Conservation (phyloP, 2,797 vertebrate species). For the Simalia tracyae region DNA sequence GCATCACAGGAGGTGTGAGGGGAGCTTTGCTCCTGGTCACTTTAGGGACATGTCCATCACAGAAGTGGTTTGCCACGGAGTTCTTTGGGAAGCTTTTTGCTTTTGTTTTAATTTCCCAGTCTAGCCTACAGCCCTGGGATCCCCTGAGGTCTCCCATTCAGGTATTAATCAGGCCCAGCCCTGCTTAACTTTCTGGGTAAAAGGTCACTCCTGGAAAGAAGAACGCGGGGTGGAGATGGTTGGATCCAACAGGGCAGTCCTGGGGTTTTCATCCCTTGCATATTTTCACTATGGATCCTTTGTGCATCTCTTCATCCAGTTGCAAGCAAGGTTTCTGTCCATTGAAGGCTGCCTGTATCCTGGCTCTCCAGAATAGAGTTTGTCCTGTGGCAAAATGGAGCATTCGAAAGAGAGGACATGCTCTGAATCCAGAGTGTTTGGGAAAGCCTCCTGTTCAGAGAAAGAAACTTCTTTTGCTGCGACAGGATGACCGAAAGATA, state of each 20-base stretch:
- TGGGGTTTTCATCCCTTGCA: neutral
- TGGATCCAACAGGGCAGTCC: too few relatives aligned
- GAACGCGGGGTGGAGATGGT: neutral
- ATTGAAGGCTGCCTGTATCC: neutral
- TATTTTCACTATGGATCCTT: neutral
- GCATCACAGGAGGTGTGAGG: slow-evolving; percentile 39
- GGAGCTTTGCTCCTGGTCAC: slow-evolving; percentile 52
- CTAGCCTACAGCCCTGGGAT: neutral
- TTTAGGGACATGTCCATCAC: too few relatives aligned
- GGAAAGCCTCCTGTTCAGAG: neutral
- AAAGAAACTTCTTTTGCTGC: neutral
- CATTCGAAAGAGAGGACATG: neutral
- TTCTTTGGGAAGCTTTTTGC: neutral
- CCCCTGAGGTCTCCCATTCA: neutral
- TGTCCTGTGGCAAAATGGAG: neutral
- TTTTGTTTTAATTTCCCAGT: neutral
- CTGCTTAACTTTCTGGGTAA: neutral
- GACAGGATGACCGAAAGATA: neutral
- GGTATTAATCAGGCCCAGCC: too few relatives aligned
- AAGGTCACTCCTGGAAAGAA: neutral
- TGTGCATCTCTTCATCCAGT: neutral
- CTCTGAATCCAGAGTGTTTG: neutral
- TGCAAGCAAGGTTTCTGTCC: too few relatives aligned
- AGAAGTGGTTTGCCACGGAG: neutral
- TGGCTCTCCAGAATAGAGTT: neutral